Conservation (phyloP, 2,797 vertebrate species). For the Pelodytes ibericus region DNA sequence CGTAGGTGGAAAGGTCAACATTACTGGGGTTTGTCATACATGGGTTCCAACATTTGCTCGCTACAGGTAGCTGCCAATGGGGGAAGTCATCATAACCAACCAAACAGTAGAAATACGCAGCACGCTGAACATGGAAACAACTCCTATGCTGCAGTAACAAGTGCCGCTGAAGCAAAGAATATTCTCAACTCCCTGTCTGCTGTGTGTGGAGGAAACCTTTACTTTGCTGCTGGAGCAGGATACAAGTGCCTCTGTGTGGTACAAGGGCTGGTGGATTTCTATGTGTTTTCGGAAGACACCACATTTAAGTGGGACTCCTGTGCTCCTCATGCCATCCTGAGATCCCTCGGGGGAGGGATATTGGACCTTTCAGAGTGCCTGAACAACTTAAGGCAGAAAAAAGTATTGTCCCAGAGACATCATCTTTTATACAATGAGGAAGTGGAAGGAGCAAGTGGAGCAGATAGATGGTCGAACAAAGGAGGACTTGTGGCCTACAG, state of each 20-base stretch:
- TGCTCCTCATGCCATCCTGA: constrained; percentile 82
- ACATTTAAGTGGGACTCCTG: constrained; percentile 92
- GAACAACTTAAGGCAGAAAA: constrained; percentile 40
- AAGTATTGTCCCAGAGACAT: constrained; percentile 45
- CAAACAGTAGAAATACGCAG: neutral
- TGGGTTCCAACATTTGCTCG: constrained; percentile 71
- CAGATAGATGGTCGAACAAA: constrained; percentile 82
- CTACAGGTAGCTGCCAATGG: constrained; percentile 48
- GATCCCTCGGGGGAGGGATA: constrained; percentile 82
- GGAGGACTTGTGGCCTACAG: constrained; percentile 84
- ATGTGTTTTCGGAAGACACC: constrained; percentile 85
- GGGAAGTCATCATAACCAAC: neutral
- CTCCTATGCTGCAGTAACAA: constrained; percentile 76
- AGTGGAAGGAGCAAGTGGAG: constrained; percentile 67
- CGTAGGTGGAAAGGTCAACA: constrained; percentile 76
- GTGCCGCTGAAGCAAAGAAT: constrained; percentile 77
- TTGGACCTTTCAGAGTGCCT: constrained; percentile 74
- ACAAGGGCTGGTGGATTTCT: constrained; percentile 81
- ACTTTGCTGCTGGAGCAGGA: constrained; percentile 82
- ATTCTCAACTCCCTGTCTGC: constrained; percentile 72
- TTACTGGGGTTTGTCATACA: constrained; percentile 79
- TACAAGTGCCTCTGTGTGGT: constrained; percentile 88
- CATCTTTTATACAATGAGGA: constrained; percentile 81
- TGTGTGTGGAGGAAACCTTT: constrained; percentile 70
- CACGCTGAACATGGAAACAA: neutral